These are phyloP conservation scores for Paedocypris micromegethes DNA, from an alignment of 2,797 vertebrate genomes.

Conservation along the genomic window DNA sequence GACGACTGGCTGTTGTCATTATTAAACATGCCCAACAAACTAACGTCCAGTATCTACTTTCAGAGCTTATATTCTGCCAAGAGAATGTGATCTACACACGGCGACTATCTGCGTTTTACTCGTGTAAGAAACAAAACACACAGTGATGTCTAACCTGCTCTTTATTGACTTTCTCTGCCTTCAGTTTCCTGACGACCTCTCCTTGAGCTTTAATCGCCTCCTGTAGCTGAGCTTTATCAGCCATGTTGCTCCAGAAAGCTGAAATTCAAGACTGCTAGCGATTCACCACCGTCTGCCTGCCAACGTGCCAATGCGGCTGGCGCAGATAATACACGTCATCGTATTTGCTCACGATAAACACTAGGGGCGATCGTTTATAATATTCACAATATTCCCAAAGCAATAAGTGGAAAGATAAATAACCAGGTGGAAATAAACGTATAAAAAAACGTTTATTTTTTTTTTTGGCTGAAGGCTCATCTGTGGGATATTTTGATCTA, in stretches of 20 bases:
- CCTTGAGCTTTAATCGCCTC: slow-evolving; percentile 73
- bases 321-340: slow-evolving; percentile 23
- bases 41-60: not conserved
- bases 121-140: not conserved
- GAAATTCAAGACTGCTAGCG: not conserved
- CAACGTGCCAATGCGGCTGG: not conserved
- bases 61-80: not conserved
- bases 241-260: slow-evolving; percentile 54
- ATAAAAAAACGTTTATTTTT: too few relatives aligned
- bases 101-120: not conserved
- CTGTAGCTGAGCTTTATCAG: slow-evolving; percentile 63
- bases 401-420: too few relatives aligned
- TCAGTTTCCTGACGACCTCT: slow-evolving; percentile 71
- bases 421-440: too few relatives aligned
- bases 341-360: too few relatives aligned
- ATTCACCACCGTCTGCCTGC: too few relatives aligned
- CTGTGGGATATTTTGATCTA: too few relatives aligned
- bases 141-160: slow-evolving; percentile 66
- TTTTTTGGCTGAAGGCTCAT: too few relatives aligned
- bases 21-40: not conserved
- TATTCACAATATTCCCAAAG: too few relatives aligned
- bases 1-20: slow-evolving; percentile 10
- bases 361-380: not conserved
- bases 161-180: slow-evolving; percentile 69
- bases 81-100: not conserved